A percentile compares a stretch with the other conserved stretches of the same genome.
Evolutionary conservation across 2,888 invertebrate genomes (phyloP).

Genomic region (Netelia melanura): DNA sequence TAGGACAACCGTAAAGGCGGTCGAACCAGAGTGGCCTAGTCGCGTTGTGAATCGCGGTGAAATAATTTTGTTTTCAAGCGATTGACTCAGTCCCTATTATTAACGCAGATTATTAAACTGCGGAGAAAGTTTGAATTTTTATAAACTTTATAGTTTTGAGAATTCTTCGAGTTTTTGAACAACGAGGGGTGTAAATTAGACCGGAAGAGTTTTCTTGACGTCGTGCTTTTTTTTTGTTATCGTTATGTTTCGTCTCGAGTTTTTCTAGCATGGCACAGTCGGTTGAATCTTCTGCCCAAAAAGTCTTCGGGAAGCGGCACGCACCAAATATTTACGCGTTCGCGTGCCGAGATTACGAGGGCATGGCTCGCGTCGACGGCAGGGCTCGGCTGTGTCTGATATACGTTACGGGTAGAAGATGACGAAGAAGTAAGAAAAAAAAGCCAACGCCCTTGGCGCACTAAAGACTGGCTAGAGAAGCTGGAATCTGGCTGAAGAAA

Average conservation of each 20-base stretch:
- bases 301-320: slow-evolving; percentile 4
- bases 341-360: slow-evolving; percentile 47
- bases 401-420: slow-evolving; percentile 3
- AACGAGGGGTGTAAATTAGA: too few relatives aligned
- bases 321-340: slow-evolving; percentile 55
- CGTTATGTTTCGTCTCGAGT: not conserved
- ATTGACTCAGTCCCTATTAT: not conserved
- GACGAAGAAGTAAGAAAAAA: not conserved
- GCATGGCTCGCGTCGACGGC: slow-evolving; percentile 41
- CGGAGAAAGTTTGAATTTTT: too few relatives aligned
- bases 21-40: not conserved
- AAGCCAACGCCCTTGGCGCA: slow-evolving; percentile 42
- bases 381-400: slow-evolving; percentile 37
- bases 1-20: not conserved
- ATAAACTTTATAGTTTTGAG: too few relatives aligned
- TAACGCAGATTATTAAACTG: not conserved
- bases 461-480: slow-evolving; percentile 25
- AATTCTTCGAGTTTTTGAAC: too few relatives aligned
- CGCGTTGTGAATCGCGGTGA: not conserved
- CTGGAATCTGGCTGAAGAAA: slow-evolving; percentile 56
- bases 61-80: not conserved
- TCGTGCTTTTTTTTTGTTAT: not conserved
- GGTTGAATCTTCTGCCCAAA: not conserved
- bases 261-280: not conserved
- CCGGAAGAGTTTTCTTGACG: too few relatives aligned